These are phyloP conservation scores for Calliopum simillimum DNA, from an alignment of 2,888 invertebrate genomes.

Conservation along the genomic window DNA sequence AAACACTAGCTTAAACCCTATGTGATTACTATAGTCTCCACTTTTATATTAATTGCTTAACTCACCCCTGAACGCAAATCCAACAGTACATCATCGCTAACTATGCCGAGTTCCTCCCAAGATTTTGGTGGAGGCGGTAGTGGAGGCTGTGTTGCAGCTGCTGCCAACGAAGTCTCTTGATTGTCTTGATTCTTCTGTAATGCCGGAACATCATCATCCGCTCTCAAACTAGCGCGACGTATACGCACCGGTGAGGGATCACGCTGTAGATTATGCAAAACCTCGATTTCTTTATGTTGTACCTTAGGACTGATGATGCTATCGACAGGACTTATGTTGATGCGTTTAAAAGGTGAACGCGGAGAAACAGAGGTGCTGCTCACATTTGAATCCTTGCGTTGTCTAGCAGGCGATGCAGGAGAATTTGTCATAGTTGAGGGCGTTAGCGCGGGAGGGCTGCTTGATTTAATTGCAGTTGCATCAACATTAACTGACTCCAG, in stretches of 20 bases:
- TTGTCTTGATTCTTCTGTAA: not conserved
- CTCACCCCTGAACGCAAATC: constrained; percentile 79
- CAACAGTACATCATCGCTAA: constrained; percentile 73
- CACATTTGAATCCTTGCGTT: constrained; percentile 23
- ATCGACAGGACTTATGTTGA: constrained; percentile 69
- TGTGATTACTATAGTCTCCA: too few relatives aligned
- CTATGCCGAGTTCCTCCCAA: constrained; percentile 75
- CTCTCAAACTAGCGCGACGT: constrained; percentile 44
- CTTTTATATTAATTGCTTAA: constrained; percentile 31
- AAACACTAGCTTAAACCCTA: too few relatives aligned
- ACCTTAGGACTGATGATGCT: constrained; percentile 66
- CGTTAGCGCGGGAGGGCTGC: constrained; percentile 6
- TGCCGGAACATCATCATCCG: constrained; percentile 25
- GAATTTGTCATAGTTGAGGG: constrained; percentile 39
- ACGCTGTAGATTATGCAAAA: constrained; percentile 76
- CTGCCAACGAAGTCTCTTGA: not conserved
- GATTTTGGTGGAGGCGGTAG: constrained; percentile 57
- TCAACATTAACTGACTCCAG: too few relatives aligned
- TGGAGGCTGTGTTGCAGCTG: constrained; percentile 53
- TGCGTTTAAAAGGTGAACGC: constrained; percentile 56
- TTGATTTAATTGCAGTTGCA: not conserved
- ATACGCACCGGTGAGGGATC: constrained; percentile 74
- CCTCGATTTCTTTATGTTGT: constrained; percentile 75
- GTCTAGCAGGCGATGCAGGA: constrained; percentile 45
- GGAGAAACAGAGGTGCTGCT: constrained; percentile 49